These are phyloP conservation scores for Agriotes lineatus DNA, from an alignment of 2,888 invertebrate genomes.

Conservation along the genomic window DNA sequence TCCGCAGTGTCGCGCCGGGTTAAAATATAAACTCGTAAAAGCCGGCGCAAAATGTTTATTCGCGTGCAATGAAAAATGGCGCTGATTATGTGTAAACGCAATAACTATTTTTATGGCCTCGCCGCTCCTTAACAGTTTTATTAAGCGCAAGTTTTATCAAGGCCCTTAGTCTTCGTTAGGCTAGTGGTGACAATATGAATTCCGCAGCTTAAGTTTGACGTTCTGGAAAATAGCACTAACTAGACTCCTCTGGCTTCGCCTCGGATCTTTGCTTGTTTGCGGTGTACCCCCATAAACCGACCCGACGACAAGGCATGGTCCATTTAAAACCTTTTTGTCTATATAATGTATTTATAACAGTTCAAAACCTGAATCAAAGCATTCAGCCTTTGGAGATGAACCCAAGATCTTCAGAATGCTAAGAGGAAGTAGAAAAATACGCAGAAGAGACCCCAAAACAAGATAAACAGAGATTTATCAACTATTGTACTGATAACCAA, in stretches of 20 bases:
- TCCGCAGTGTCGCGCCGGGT: not conserved
- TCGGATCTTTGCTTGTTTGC: no score
- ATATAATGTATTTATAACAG: no score
- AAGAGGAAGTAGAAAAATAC: no score
- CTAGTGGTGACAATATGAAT: slow-evolving; percentile 6
- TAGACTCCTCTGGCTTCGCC: not conserved
- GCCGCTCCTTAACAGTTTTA: not conserved
- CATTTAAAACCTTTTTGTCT: no score
- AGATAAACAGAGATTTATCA: no score
- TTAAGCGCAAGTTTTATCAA: slow-evolving; percentile 12
- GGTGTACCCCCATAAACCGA: no score
- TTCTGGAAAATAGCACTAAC: not conserved
- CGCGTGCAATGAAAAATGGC: not conserved
- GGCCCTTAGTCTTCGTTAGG: slow-evolving; percentile 1
- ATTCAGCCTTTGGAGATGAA: no score
- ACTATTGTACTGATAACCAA: no score
- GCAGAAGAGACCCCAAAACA: no score
- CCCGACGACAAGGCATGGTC: no score
- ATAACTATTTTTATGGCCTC: slow-evolving; percentile 5
- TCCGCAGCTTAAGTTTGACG: slow-evolving; percentile 1
- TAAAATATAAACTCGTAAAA: not conserved
- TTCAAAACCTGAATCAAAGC: no score
- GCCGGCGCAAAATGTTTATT: not conserved
- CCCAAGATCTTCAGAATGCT: no score
- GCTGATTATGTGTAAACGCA: not conserved